These are phyloP conservation scores for Myotis vivesi DNA, from an alignment of 2,797 vertebrate species.

Conservation along the genomic window DNA sequence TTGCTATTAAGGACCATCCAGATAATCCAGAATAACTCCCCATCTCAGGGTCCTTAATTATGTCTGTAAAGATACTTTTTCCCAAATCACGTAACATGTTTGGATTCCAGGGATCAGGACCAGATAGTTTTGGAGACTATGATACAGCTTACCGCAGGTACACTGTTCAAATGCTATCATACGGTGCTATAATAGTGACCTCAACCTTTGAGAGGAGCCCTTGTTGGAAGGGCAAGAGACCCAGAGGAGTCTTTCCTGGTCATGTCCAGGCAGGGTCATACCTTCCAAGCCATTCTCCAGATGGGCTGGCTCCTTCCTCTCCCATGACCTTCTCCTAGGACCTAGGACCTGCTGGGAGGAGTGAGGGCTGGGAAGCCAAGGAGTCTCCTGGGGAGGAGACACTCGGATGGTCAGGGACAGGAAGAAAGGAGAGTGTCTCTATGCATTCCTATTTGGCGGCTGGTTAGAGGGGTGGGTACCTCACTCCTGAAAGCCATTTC, in stretches of 20 bases:
- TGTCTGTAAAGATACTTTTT: too few species aligned
- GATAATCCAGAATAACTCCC: too few species aligned
- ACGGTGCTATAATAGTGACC: too few species aligned
- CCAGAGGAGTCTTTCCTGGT: too few species aligned
- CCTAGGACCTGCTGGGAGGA: background rate
- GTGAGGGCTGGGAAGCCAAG: background rate
- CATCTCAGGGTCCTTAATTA: too few species aligned
- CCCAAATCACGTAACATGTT: too few species aligned
- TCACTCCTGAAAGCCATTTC: background rate
- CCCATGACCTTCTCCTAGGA: background rate
- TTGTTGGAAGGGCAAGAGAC: background rate
- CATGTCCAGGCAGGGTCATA: background rate
- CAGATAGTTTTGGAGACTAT: too few species aligned
- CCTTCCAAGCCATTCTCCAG: background rate
- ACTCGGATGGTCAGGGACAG: background rate
- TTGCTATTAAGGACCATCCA: too few species aligned
- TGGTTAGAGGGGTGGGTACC: background rate
- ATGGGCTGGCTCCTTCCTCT: background rate
- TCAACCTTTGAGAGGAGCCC: background rate
- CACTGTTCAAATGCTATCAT: too few species aligned
- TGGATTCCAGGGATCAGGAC: too few species aligned
- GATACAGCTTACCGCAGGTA: too few species aligned
- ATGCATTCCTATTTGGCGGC: background rate
- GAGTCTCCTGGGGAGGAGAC: background rate
- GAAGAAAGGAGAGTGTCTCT: background rate